phyloP scores from a whole-genome alignment of 2,888 invertebrate genomes.

The Vannuccia rotundouncinata region DNA sequence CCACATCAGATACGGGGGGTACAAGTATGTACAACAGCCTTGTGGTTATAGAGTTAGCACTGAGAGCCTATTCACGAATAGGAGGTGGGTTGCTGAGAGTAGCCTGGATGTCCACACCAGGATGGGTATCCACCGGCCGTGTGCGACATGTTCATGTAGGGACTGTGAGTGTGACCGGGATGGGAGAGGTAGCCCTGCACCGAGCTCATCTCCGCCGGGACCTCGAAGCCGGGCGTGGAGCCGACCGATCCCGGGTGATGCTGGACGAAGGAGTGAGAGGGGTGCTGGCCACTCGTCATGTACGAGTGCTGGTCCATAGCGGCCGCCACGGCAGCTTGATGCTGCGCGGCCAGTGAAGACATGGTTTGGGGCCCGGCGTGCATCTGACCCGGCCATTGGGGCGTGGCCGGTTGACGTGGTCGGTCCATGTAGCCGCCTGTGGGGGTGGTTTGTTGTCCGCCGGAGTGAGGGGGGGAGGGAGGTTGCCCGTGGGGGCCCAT shows the following conservation, averaged over 20 bases:
- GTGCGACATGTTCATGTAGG: not conserved
- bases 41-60: not conserved
- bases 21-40: not conserved
- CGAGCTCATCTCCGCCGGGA: not conserved
- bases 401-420: not conserved
- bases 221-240: not conserved
- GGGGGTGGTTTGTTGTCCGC: not conserved
- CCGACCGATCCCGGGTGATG: too few species aligned
- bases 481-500: not conserved
- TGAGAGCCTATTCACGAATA: not conserved
- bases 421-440: not conserved
- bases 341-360: not conserved
- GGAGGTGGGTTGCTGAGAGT: not conserved
- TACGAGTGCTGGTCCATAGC: not conserved
- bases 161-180: slow-evolving; percentile 2
- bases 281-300: not conserved
- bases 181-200: slow-evolving; percentile 3
- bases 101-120: slow-evolving; percentile 5
- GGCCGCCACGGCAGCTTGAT: not conserved
- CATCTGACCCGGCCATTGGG: not conserved
- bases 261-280: not conserved
- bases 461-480: not conserved
- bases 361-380: not conserved
- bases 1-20: too few species aligned
- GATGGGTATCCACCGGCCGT: not conserved